Conservation (phyloP, 2,113 vertebrate genomes). For the Calcarius ornatus region DNA sequence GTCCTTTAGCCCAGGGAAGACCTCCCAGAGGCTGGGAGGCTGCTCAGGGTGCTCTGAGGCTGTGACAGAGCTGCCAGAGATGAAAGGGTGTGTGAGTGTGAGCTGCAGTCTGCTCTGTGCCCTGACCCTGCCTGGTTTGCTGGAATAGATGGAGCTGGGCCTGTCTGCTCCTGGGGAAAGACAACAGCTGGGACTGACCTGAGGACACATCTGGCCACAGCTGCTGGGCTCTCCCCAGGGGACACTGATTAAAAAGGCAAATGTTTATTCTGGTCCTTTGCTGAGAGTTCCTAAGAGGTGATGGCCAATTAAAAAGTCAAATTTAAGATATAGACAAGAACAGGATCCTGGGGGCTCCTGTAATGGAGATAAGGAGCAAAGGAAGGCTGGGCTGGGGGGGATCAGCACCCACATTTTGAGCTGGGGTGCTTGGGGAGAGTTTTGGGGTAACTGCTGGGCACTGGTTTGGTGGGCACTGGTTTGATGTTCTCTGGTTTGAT, state of each 20-base stretch:
- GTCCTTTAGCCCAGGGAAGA: neutral
- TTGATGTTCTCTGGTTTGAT: neutral
- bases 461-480: neutral
- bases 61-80: neutral
- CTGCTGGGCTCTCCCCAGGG: neutral
- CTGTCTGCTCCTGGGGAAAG: neutral
- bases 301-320: neutral
- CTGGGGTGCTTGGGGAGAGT: neutral
- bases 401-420: neutral
- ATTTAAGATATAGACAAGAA: accelerated
- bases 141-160: neutral
- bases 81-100: neutral
- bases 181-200: neutral
- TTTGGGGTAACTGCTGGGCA: neutral
- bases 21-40: neutral
- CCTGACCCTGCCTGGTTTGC: conserved; percentile 17
- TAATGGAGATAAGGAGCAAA: neutral
- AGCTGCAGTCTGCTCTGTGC: neutral
- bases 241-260: neutral
- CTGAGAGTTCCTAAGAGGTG: neutral
- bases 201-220: neutral
- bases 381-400: neutral
- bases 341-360: accelerated
- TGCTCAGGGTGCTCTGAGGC: neutral
- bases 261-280: neutral